phyloP scores from a whole-genome alignment of 2,113 vertebrate species.

The Notechis scutatus region DNA sequence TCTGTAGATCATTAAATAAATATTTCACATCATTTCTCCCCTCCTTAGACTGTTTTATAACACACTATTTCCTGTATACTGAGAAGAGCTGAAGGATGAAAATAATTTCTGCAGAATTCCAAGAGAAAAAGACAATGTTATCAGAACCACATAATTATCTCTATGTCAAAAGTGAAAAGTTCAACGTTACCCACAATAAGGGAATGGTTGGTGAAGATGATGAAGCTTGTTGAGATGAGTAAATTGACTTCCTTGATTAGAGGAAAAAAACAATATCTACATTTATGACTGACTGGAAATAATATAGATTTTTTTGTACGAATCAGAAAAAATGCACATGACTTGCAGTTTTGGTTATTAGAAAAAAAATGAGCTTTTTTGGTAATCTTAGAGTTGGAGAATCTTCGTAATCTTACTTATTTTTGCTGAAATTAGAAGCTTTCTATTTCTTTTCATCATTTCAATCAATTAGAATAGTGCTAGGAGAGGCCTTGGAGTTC shows the following conservation, averaged over 20 bases:
- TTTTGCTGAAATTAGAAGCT: neutral
- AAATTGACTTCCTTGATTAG: neutral
- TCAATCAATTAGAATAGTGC: neutral
- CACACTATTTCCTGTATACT: neutral
- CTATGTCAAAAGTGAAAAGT: neutral
- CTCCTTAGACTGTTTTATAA: neutral
- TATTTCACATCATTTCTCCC: neutral
- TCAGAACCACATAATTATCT: neutral
- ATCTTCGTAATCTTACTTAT: neutral
- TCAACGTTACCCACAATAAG: neutral
- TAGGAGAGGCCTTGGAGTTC: neutral
- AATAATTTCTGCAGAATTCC: neutral
- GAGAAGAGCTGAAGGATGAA: neutral
- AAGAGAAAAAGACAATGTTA: neutral
- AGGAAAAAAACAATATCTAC: neutral
- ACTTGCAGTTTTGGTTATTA: neutral
- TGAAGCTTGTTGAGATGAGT: neutral
- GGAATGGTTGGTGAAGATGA: neutral
- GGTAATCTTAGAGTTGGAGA: neutral
- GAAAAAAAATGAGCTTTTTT: neutral
- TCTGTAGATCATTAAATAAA: neutral
- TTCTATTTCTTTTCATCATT: neutral
- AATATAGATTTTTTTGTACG: neutral
- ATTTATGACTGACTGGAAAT: neutral
- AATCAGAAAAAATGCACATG: neutral